A percentile compares a stretch with the other conserved stretches of the same genome.
These are phyloP conservation scores for Ceratotherium simum DNA, from an alignment of 2,113 vertebrate species.

Conservation along the genomic window DNA sequence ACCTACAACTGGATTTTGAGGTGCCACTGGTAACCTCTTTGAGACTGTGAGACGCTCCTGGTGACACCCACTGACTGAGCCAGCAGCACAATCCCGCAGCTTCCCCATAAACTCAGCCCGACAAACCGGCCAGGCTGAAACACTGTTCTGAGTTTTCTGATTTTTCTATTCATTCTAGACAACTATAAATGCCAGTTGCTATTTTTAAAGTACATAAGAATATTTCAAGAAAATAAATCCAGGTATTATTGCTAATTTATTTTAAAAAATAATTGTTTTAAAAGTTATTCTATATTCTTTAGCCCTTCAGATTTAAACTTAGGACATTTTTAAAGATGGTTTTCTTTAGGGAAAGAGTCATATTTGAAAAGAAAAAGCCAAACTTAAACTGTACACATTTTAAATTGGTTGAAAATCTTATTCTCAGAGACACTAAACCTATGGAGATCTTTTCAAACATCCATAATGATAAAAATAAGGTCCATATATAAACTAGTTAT, in stretches of 20 bases:
- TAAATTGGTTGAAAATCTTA: not conserved
- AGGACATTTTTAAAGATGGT: not conserved
- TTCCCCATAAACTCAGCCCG: too few species aligned
- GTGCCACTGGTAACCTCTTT: not conserved
- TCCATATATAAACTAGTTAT: not conserved
- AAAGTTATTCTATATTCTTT: not conserved
- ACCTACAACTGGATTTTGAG: not conserved
- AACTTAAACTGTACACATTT: not conserved
- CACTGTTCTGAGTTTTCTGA: not conserved
- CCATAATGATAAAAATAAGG: not conserved
- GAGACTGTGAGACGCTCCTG: not conserved
- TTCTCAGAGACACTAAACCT: not conserved
- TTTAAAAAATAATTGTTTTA: not conserved
- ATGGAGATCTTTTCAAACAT: not conserved
- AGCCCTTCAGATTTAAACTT: not conserved
- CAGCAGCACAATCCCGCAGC: rapidly evolving
- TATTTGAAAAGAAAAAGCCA: not conserved
- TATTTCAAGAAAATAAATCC: not conserved
- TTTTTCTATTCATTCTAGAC: not conserved
- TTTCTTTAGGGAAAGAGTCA: not conserved
- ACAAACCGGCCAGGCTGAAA: not conserved
- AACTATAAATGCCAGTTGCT: not conserved
- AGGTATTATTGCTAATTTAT: not conserved
- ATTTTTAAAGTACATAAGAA: not conserved
- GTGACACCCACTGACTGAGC: not conserved